Evolutionary conservation across 2,113 vertebrate species (phyloP), one percentile per base, ranked within the genome.

Genomic region (Chinchilla lanigera): DNA sequence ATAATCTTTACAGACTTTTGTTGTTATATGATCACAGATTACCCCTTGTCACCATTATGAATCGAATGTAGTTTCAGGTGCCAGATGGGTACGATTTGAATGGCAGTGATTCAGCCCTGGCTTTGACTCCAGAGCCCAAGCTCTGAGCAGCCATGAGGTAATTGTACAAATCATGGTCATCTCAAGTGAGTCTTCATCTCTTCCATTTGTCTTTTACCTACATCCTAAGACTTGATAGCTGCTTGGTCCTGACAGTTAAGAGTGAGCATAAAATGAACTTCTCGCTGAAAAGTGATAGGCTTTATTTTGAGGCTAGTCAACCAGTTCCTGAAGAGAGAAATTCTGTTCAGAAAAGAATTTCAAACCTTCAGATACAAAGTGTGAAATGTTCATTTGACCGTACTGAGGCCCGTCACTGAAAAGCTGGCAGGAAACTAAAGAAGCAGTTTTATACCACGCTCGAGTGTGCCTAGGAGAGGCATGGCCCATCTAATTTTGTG

Each of bases 61-160:
- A 95, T 85, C 50, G 91, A 95, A 81, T 85, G 89, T 96, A 90
- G 96, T 96, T 95, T 96, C 83, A 91, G 71, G 89, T 93, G 60
- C 95, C 96, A 94, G 89, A 94, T 95, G 91, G 60, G 96, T 61
- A 86, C 86, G 60, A 11, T 47, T 73, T 41, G 83, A 95, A 78
- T 90, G 41, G 26, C 41, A 41, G 3, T 60, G 73, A 93, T 44
- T 97, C 41, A 89, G 60, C 35, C 41, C 41, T 56, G 86, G 17
- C 63, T 97, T 73, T 58, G 69, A n/a, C 83, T 54, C 92, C 63
- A 54, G 47, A 14, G 12, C 26, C 56, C n/a, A 50, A 77, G 58
- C 63, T 90, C 84, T 82, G 52, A 82, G 80, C 11, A 47, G 54
- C 81, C 41, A 41, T n/a, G 61, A 52, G 85, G 41, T 90, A 77